These are phyloP conservation scores for Chloroclystis v-ata DNA, from an alignment of 2,888 invertebrate species.

Conservation along the genomic window DNA sequence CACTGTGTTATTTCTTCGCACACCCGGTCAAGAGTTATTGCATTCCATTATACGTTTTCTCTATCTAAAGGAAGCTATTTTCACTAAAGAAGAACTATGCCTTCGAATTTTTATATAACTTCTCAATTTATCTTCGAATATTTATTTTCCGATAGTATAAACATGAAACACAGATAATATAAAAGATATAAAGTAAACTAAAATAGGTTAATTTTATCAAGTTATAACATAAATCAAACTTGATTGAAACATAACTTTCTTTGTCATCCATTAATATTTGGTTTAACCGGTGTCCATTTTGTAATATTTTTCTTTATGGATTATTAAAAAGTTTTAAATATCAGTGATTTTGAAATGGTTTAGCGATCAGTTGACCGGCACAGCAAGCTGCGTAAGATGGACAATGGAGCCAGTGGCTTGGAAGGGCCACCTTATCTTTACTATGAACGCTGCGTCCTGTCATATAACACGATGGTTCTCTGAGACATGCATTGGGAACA, in stretches of 20 bases:
- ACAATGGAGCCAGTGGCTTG: slow-evolving; percentile 72
- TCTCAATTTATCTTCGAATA: slow-evolving; percentile 54
- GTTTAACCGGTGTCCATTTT: too few species aligned
- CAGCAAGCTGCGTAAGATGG: slow-evolving; percentile 65
- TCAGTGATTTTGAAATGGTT: slow-evolving; percentile 42
- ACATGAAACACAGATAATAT: too few species aligned
- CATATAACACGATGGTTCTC: too few species aligned
- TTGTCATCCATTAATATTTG: too few species aligned
- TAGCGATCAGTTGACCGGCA: slow-evolving; percentile 48
- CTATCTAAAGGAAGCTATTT: slow-evolving; percentile 78
- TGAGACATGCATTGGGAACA: too few species aligned
- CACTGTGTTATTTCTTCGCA: slow-evolving; percentile 78
- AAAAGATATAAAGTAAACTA: too few species aligned
- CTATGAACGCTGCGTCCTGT: slow-evolving; percentile 65
- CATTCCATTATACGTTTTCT: slow-evolving; percentile 78
- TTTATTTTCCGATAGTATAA: too few species aligned
- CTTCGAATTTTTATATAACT: slow-evolving; percentile 70
- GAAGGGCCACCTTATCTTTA: slow-evolving; percentile 73
- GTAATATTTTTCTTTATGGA: too few species aligned
- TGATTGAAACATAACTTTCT: too few species aligned
- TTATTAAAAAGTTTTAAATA: too few species aligned
- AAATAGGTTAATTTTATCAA: too few species aligned
- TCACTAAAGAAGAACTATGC: slow-evolving; percentile 72
- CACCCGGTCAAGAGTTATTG: slow-evolving; percentile 79
- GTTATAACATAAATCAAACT: too few species aligned